Evolutionary conservation across 1,140 invertebrate species (phyloP), one percentile per base, ranked within the genome.

Genomic region (Tribolium madens): DNA sequence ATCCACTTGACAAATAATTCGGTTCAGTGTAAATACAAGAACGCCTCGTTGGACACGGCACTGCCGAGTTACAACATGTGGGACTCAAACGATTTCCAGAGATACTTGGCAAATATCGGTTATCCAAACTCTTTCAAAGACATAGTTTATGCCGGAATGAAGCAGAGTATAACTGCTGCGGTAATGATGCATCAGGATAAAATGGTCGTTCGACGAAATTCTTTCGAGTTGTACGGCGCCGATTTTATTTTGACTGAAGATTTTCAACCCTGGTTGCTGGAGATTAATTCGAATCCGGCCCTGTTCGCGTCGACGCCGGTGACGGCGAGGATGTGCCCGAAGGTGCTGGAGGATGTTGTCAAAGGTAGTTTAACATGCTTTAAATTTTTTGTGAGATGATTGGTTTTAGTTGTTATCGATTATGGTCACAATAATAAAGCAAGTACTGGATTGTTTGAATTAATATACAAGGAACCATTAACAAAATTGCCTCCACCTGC

Each of bases 1-100:
- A 92, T 97, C 80, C 96, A 98, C 86, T 87, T 98, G 70, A 97
- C 95, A 64, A 98, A 98, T 85, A 97, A 97, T 83, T 93, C 95
- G 4, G 91, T 98, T 46, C 96, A 98, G 87, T 92, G 91, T 81
- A 92, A 93, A 82, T 97, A 97, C 83, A 69, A 85, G 81, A 83
- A 77, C 78, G 91, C 48, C 9, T 50, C 50, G 3, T 18, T 86
- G 6, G 88, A 91, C 80, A 85, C 91, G 33, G 91, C 93, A 74
- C 90, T 96, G 83, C 92, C 94, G 6, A 86, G 88, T 60, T 91
- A 93, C 82, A 95, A 94, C 83, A 96, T 95, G 94, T 98, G 96
- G 96, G 91, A 93, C 78, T 92, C 93, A 77, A 89, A 93, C 52
- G 91, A 90, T 73, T 93, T 95, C 79, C 92, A 93, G 86, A 86